These are phyloP conservation scores for Psettodes erumei DNA, from an alignment of 2,113 vertebrate species.

Conservation along the genomic window DNA sequence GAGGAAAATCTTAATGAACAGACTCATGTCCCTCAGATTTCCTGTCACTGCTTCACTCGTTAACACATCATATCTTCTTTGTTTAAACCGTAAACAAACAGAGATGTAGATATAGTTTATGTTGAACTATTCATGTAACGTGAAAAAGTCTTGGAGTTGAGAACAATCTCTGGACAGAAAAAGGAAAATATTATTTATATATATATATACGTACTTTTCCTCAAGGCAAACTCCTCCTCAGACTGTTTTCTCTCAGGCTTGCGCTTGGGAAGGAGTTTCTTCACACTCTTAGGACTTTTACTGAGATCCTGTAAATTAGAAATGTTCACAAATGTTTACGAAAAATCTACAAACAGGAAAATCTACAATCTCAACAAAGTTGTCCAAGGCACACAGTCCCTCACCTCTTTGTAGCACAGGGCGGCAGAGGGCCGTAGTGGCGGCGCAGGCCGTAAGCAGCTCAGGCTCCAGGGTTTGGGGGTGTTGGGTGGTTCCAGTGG, in stretches of 20 bases:
- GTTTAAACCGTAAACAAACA: no score
- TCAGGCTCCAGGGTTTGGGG: conserved; percentile 98
- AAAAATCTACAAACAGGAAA: neutral
- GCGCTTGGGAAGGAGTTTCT: conserved; percentile 97
- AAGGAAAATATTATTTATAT: neutral
- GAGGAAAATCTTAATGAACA: neutral
- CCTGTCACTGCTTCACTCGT: neutral
- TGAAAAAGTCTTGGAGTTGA: neutral
- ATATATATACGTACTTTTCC: conserved; percentile 98
- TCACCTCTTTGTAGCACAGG: conserved; percentile 98
- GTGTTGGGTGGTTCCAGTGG: conserved; percentile 97
- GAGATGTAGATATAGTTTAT: neutral
- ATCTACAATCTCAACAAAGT: neutral
- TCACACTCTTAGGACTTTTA: conserved; percentile 99
- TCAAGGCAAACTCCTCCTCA: conserved; percentile 96
- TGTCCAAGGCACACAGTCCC: neutral
- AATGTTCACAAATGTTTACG: neutral
- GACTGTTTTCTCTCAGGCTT: conserved; percentile 97
- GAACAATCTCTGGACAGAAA: neutral
- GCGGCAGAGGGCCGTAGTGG: conserved; percentile 95
- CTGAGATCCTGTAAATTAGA: conserved; percentile 89
- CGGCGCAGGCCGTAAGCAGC: conserved; percentile 94
- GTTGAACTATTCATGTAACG: neutral
- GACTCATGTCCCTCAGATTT: neutral
- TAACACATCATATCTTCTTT: no score